A percentile compares a stretch with the other conserved stretches of the same genome.
phyloP scores from a whole-genome alignment of 2,888 invertebrate species.

The Eulithis testata region DNA sequence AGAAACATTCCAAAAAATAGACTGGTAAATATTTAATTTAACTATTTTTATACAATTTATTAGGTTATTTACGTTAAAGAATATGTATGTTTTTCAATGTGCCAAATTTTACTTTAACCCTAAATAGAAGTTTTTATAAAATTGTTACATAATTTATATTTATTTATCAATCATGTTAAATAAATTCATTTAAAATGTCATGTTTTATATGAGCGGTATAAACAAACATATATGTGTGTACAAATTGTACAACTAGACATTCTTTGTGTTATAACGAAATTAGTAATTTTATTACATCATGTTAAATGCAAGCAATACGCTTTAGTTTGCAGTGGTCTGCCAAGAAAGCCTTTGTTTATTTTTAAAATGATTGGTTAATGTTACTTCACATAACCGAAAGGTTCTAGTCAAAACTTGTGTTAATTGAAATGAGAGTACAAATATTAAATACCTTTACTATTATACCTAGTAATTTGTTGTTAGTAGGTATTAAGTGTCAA shows the following conservation, averaged over 20 bases:
- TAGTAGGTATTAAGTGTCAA: conserved; percentile 3
- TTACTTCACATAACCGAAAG: not conserved
- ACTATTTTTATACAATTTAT: too few relatives aligned
- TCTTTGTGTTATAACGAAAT: too few relatives aligned
- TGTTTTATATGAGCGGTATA: too few relatives aligned
- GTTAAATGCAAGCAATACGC: too few relatives aligned
- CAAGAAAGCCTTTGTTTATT: not conserved
- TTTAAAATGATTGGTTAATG: not conserved
- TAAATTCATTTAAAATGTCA: not conserved
- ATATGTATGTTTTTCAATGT: not conserved
- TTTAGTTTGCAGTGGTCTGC: too few relatives aligned
- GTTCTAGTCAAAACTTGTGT: conserved; percentile 23
- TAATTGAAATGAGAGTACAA: conserved; percentile 30
- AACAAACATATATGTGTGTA: too few relatives aligned
- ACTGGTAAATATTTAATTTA: not conserved
- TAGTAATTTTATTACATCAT: too few relatives aligned
- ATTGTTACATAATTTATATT: too few relatives aligned
- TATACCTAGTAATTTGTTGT: conserved; percentile 9
- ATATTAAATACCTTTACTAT: too few relatives aligned
- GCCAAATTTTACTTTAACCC: not conserved
- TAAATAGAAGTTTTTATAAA: not conserved
- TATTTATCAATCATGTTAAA: not conserved
- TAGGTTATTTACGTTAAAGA: not conserved
- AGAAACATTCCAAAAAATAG: conserved; percentile 1
- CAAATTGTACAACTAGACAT: too few relatives aligned